A percentile compares a stretch with the other conserved stretches of the same genome.
These are phyloP conservation scores for Gulo gulo DNA, from an alignment of 2,113 vertebrate species.

Conservation along the genomic window DNA sequence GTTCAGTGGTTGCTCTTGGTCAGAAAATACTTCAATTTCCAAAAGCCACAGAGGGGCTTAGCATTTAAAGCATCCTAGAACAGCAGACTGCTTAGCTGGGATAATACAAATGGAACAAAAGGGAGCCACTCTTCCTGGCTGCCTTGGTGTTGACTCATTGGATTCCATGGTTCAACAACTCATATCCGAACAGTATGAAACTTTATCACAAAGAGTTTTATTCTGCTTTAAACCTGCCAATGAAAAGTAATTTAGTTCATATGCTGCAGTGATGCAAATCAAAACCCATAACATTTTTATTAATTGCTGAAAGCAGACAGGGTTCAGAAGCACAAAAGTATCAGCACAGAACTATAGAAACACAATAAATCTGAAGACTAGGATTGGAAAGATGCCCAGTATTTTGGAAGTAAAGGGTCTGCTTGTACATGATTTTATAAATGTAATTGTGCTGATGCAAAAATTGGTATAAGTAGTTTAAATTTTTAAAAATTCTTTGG, in stretches of 20 bases:
- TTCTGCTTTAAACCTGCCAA: conserved; percentile 78
- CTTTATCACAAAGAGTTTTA: conserved; percentile 79
- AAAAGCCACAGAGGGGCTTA: conserved; percentile 23
- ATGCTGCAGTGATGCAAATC: conserved; percentile 81
- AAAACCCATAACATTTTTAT: conserved; percentile 79
- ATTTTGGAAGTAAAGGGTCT: conserved; percentile 54
- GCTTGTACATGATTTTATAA: conserved; percentile 65
- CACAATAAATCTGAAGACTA: conserved; percentile 68
- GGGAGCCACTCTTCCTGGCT: conserved; percentile 25
- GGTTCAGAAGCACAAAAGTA: conserved; percentile 69
- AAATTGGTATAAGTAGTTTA: conserved; percentile 52
- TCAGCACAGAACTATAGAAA: conserved; percentile 38
- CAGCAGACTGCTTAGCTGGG: not conserved
- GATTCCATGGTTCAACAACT: conserved; percentile 74
- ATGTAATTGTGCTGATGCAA: conserved; percentile 66
- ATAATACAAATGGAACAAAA: conserved; percentile 64
- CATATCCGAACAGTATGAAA: conserved; percentile 54
- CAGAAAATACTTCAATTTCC: conserved; percentile 56
- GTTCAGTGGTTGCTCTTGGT: conserved; percentile 17
- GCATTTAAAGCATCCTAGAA: conserved; percentile 38
- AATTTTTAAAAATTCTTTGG: conserved; percentile 45
- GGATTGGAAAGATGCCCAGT: conserved; percentile 71
- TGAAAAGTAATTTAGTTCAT: conserved; percentile 84
- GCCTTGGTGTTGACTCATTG: conserved; percentile 22
- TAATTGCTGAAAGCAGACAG: conserved; percentile 81